These are phyloP conservation scores for Kryphioiulus occultus DNA, from an alignment of 2,888 invertebrate species.

Conservation along the genomic window DNA sequence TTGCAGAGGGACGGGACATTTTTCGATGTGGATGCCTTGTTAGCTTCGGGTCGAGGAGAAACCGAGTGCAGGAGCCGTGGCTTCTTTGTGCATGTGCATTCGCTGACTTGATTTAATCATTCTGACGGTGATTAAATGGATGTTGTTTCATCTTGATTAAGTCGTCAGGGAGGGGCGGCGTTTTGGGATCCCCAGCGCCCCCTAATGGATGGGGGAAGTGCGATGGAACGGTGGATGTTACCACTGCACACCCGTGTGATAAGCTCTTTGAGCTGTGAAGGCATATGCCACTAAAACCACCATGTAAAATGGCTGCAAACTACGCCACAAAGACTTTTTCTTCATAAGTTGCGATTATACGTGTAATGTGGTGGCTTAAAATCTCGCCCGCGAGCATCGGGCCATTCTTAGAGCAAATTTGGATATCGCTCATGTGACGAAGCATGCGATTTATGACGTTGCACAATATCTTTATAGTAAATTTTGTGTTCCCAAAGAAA, in stretches of 20 bases:
- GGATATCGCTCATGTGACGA: no score
- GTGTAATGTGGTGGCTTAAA: no score
- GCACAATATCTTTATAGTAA: no score
- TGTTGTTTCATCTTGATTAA: conserved; percentile 51
- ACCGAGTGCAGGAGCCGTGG: background rate
- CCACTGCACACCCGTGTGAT: conserved; percentile 10
- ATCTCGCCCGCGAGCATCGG: no score
- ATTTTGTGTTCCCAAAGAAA: no score
- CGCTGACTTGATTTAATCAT: conserved; percentile 47
- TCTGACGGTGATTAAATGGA: conserved; percentile 48
- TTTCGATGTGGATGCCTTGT: conserved; percentile 15
- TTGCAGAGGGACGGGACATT: conserved; percentile 7
- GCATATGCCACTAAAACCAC: conserved; percentile 12
- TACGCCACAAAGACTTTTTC: background rate
- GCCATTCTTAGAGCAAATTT: no score
- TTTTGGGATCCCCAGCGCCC: background rate
- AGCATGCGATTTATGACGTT: no score
- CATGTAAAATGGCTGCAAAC: background rate
- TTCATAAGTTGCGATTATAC: no score
- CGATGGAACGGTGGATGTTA: background rate
- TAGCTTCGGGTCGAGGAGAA: conserved; percentile 23
- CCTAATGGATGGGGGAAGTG: conserved; percentile 18
- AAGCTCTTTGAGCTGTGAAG: background rate
- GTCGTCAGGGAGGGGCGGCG: conserved; percentile 38
- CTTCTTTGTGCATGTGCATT: conserved; percentile 8